Conservation (phyloP, 64 coral and sea anemone species). For the Platygyra sinensis region DNA sequence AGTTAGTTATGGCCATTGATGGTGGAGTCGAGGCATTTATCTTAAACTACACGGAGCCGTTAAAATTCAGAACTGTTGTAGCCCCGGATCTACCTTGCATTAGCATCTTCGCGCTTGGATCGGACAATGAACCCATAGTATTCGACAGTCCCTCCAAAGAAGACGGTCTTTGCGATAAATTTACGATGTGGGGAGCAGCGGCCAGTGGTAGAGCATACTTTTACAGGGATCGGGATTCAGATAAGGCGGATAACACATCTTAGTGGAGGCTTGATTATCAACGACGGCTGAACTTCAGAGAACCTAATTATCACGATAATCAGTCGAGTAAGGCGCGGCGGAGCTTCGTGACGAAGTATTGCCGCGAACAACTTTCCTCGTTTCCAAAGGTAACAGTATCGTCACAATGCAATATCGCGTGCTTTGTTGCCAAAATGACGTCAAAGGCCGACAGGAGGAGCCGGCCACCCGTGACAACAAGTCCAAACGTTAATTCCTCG, state of each 20-base stretch:
- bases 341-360: too few relatives aligned
- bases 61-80: conserved; percentile 44
- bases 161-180: conserved; percentile 53
- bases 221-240: conserved; percentile 1
- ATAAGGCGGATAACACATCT: not conserved
- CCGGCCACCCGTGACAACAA: too few relatives aligned
- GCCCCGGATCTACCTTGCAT: not conserved
- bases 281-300: not conserved
- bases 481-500: too few relatives aligned
- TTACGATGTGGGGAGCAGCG: conserved; percentile 72
- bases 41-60: conserved; percentile 65
- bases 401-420: too few relatives aligned
- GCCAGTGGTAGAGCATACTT: conserved; percentile 65
- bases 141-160: conserved; percentile 51
- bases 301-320: not conserved
- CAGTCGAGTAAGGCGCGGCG: too few relatives aligned
- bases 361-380: too few relatives aligned
- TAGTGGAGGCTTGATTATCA: not conserved
- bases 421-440: too few relatives aligned
- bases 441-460: too few relatives aligned
- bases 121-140: conserved; percentile 48
- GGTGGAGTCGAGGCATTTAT: conserved; percentile 7
- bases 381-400: too few relatives aligned
- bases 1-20: conserved; percentile 2
- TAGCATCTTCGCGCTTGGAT: conserved; percentile 29